Evolutionary conservation across 2,113 vertebrate genomes (phyloP), one percentile per base, ranked within the genome.

Genomic region (Strix aluco): DNA sequence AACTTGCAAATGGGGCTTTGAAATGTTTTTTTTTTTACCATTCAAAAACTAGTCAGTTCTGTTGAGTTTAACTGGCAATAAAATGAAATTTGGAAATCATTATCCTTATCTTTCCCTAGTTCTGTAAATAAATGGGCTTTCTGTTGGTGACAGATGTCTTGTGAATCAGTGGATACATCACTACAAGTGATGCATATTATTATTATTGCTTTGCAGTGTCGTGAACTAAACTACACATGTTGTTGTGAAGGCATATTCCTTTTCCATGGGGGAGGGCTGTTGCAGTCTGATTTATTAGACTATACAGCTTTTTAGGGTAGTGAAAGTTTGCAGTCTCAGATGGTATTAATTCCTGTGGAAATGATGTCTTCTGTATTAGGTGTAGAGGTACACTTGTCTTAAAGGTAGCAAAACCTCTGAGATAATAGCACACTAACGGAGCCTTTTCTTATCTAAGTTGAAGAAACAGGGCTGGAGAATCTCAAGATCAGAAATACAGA

Each of bases 61-160:
- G 29, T 80, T 86, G 57, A 40, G 34, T 57, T 92, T 47, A 86
- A 70, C 21, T 77, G 59, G 11, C 36, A 86, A 62, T 69, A n/a
- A 79, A 71, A 73, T 57, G 23, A 12, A 52, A 86, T 80, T 94
- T 92, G 34, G 44, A 83, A 82, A 70, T 65, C 1, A 1, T 83
- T 71, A 77, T 89, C 73, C 65, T 81, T 93, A 81, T 92, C 92
- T 95, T 93, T 74, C 46, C 71, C 26, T 66, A 63, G 52, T 72
- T 89, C 40, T 2, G 0, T 81, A 90, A 94, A 84, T 86, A 93
- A 91, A 47, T 58, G 32, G 42, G 21, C 32, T 95, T 81, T 84
- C 51, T 85, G 13, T 89, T 85, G 52, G 65, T 85, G 81, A 63
- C 94, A 96, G 90, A 91, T 96, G 92, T 70, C 61, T 58, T 66